Evolutionary conservation across 2,113 vertebrate genomes (phyloP).

Genomic region (Chitala chitala): DNA sequence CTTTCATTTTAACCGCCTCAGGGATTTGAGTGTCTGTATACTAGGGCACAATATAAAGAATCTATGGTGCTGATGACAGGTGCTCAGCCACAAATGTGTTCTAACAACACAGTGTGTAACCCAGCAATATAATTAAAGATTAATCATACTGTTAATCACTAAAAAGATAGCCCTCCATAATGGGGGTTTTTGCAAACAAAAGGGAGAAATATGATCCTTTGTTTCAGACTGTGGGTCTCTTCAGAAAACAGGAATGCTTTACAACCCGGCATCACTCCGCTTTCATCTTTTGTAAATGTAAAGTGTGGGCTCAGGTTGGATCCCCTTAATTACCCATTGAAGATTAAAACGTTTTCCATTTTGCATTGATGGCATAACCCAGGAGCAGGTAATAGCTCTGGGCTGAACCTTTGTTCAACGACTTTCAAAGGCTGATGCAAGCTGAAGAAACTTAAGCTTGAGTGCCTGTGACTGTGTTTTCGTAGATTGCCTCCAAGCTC

Average conservation of each 20-base stretch:
- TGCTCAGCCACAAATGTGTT: slow-evolving; percentile 1
- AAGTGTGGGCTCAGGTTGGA: slow-evolving; percentile 50
- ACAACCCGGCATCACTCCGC: background rate
- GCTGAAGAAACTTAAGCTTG: slow-evolving; percentile 65
- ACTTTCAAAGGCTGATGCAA: slow-evolving; percentile 59
- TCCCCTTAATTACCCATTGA: slow-evolving; percentile 72
- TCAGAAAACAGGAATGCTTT: slow-evolving; percentile 1
- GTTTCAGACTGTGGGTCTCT: slow-evolving; percentile 37
- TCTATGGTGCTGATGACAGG: background rate
- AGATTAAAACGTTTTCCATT: slow-evolving; percentile 51
- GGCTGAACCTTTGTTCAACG: slow-evolving; percentile 61
- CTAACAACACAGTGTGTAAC: slow-evolving; percentile 1
- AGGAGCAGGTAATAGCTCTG: slow-evolving; percentile 46
- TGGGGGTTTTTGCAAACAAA: slow-evolving; percentile 58
- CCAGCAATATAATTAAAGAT: slow-evolving; percentile 2
- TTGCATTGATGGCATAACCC: slow-evolving; percentile 57
- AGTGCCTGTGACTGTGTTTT: slow-evolving; percentile 62
- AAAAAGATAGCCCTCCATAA: slow-evolving; percentile 56
- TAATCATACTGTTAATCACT: slow-evolving; percentile 34
- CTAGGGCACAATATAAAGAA: background rate
- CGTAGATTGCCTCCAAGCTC: slow-evolving; percentile 61
- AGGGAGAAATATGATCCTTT: slow-evolving; percentile 50
- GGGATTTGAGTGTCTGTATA: background rate
- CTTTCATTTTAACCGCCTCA: background rate
- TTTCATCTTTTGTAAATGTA: slow-evolving; percentile 17